A percentile compares a stretch with the other conserved stretches of the same genome.
phyloP scores from a whole-genome alignment of 2,797 vertebrate genomes.

The Scolopax bukidnonensis region DNA sequence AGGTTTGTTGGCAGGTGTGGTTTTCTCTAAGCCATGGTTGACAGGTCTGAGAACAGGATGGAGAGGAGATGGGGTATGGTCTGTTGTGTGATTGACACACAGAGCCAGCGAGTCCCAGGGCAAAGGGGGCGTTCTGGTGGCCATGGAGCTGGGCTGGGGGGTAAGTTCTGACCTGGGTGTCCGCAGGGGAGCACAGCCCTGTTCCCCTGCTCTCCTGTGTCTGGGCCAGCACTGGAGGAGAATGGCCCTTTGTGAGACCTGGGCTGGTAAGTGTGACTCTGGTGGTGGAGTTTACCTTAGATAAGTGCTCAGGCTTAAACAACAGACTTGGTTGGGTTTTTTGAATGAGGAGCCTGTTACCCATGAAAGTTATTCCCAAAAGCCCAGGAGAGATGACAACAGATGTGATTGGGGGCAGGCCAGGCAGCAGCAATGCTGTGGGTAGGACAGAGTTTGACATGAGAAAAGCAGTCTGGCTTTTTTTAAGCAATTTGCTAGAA shows the following conservation, averaged over 20 bases:
- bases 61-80: not conserved
- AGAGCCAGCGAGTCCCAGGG: accelerated
- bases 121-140: not conserved
- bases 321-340: not conserved
- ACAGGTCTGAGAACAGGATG: not conserved
- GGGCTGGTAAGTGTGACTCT: not conserved
- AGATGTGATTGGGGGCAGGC: not conserved
- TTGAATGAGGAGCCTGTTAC: not conserved
- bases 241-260: not conserved
- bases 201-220: not conserved
- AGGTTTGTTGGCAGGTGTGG: not conserved
- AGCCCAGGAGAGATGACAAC: not conserved
- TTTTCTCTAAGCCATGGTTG: not conserved
- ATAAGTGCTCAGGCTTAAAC: not conserved
- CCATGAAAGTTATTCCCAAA: not conserved
- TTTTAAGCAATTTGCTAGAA: conserved; percentile 49
- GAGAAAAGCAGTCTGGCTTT: conserved; percentile 8
- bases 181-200: not conserved
- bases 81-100: accelerated
- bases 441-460: not conserved
- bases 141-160: accelerated
- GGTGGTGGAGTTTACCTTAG: not conserved
- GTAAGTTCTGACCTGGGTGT: accelerated
- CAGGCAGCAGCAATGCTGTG: accelerated
- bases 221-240: not conserved